Conservation (phyloP, 2,113 vertebrate species). For the Elanus axillaris region DNA sequence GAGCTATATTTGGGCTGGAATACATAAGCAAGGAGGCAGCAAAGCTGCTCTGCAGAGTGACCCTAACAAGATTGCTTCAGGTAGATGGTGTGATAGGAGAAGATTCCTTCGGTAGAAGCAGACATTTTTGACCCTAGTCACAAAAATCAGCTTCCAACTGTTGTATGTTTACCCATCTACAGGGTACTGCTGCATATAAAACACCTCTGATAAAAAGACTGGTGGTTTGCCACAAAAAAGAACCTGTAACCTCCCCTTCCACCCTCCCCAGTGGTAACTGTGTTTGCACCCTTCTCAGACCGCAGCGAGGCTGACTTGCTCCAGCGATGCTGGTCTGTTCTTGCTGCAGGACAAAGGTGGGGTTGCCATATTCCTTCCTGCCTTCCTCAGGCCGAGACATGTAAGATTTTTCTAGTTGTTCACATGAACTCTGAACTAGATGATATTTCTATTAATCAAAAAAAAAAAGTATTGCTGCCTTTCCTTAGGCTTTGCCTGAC, state of each 20-base stretch:
- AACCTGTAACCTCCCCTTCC: not conserved
- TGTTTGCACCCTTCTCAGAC: not conserved
- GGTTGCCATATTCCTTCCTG: not conserved
- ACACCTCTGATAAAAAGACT: not conserved
- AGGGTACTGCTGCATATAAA: not conserved
- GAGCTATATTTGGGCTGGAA: not conserved
- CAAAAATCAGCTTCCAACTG: not conserved
- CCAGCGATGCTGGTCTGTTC: not conserved
- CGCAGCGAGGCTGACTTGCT: accelerated
- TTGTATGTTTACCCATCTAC: not conserved
- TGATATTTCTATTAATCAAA: not conserved
- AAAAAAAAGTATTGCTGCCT: not conserved
- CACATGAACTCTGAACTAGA: slow-evolving; percentile 1
- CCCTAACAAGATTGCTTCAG: not conserved
- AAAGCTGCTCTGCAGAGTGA: not conserved
- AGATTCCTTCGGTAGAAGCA: not conserved
- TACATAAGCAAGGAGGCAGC: not conserved
- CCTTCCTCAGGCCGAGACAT: not conserved
- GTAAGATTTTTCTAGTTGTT: not conserved
- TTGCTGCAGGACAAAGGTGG: not conserved
- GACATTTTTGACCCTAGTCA: not conserved
- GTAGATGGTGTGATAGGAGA: not conserved
- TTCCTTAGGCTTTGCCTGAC: not conserved
- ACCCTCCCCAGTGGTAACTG: not conserved
- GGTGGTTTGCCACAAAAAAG: not conserved